Conservation (phyloP, 2,888 invertebrate species). For the Cantharis nigra region DNA sequence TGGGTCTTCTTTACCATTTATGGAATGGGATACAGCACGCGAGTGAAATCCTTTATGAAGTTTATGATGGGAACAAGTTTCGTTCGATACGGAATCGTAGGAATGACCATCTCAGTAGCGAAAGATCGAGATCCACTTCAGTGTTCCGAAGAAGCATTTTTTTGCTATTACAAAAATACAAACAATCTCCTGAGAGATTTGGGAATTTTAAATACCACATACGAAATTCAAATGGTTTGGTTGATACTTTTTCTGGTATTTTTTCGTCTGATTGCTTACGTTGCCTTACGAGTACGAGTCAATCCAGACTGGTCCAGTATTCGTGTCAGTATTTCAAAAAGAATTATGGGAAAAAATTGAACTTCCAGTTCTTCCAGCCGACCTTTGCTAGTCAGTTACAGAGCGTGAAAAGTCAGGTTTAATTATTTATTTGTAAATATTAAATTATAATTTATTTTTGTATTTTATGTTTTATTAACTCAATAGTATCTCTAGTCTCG, state of each 20-base stretch:
- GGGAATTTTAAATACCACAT: background rate
- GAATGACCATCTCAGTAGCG: background rate
- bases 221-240: background rate
- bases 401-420: no score
- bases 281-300: background rate
- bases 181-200: background rate
- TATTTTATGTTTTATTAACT: no score
- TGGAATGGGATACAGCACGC: background rate
- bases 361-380: background rate
- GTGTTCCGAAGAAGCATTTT: background rate
- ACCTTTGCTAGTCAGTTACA: background rate
- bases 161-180: background rate
- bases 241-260: background rate
- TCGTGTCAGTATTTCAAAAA: background rate
- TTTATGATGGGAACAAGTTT: background rate
- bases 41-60: background rate
- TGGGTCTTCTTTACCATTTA: background rate
- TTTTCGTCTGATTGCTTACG: background rate
- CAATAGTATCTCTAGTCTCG: no score
- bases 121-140: background rate
- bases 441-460: no score
- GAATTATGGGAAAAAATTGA: background rate
- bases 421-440: background rate
- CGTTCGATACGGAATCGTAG: background rate
- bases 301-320: background rate